Conservation (phyloP, 2,888 invertebrate genomes). For the Ichneumoninae sp. region DNA sequence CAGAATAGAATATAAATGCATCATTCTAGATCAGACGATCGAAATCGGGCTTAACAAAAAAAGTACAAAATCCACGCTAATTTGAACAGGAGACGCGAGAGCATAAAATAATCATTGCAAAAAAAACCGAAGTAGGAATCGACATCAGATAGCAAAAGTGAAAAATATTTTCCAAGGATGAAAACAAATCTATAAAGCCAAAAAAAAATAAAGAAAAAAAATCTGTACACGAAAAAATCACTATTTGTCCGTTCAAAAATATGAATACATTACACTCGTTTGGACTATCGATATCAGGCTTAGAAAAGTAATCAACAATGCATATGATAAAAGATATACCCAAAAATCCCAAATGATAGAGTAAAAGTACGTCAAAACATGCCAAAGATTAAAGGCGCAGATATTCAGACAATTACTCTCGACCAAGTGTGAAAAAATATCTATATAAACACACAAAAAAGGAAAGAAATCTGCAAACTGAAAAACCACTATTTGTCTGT, state of each 20-base stretch:
- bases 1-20: neutral
- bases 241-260: neutral
- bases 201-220: neutral
- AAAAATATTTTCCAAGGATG: neutral
- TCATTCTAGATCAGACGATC: neutral
- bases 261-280: conserved; percentile 1
- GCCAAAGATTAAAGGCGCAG: too few relatives aligned
- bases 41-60: neutral
- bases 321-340: neutral
- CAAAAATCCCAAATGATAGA: neutral
- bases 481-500: conserved; percentile 1
- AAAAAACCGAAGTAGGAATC: neutral
- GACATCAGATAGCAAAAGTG: neutral
- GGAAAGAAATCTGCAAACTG: neutral
- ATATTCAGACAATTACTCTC: neutral
- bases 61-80: neutral
- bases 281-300: neutral
- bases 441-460: conserved; percentile 5
- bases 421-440: neutral
- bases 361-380: neutral
- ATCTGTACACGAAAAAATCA: neutral
- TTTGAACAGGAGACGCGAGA: neutral
- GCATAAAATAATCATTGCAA: neutral
- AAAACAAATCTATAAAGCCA: neutral
- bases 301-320: neutral